phyloP scores from a whole-genome alignment of 2,797 vertebrate species.

The Gallinago solitaria region DNA sequence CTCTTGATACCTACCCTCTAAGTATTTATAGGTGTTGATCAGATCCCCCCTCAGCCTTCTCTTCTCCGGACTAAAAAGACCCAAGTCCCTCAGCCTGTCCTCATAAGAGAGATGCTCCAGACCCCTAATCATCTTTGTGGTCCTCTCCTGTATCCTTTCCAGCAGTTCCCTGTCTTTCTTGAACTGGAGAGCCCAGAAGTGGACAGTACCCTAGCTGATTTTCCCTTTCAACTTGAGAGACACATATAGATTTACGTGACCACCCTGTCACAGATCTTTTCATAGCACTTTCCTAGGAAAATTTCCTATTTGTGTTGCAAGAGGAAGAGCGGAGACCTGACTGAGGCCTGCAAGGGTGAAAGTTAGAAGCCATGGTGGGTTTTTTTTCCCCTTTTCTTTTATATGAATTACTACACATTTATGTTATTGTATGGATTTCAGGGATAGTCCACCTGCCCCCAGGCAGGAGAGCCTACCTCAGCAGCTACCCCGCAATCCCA shows the following conservation, averaged over 20 bases:
- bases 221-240: neutral
- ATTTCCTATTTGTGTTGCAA: neutral
- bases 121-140: too few relatives aligned
- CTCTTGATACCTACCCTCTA: too few relatives aligned
- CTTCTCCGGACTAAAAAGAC: too few relatives aligned
- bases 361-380: neutral
- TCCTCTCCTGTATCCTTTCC: too few relatives aligned
- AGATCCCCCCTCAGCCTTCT: too few relatives aligned
- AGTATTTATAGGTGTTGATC: too few relatives aligned
- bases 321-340: neutral
- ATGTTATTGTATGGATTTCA: neutral
- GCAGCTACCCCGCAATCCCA: neutral
- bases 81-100: too few relatives aligned
- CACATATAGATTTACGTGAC: neutral
- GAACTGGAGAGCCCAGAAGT: too few relatives aligned
- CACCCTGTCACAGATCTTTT: neutral
- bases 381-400: neutral
- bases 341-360: neutral
- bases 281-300: neutral
- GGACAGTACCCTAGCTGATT: neutral
- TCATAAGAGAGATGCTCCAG: too few relatives aligned
- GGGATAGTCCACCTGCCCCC: neutral
- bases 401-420: neutral
- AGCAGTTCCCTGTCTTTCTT: too few relatives aligned
- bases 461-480: accelerated